A percentile compares a stretch with the other conserved stretches of the same genome.
Conservation (phyloP, 2,888 invertebrate species). For the Palloptera scutellata region DNA sequence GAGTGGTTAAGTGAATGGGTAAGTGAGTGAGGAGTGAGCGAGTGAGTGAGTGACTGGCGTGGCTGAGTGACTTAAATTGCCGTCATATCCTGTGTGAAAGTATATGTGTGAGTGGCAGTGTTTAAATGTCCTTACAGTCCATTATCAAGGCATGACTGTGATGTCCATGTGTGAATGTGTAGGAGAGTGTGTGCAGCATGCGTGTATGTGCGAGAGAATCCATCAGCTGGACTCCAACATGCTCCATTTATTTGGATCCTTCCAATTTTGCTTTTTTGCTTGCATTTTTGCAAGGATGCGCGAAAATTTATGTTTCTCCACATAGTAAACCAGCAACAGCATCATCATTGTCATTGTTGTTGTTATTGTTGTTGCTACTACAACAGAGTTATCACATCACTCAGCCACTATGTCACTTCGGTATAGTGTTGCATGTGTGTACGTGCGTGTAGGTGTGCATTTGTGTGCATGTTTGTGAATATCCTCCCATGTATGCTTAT, state of each 20-base stretch:
- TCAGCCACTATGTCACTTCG: slow-evolving; percentile 42
- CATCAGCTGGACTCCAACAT: background rate
- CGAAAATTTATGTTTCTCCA: background rate
- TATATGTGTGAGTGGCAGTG: too few relatives aligned
- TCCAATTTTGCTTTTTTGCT: background rate
- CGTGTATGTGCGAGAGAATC: too few relatives aligned
- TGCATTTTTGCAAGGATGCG: background rate
- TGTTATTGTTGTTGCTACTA: slow-evolving; percentile 43
- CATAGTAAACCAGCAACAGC: background rate
- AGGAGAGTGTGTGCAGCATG: background rate
- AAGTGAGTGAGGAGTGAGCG: slow-evolving; percentile 1
- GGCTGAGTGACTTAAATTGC: slow-evolving; percentile 57
- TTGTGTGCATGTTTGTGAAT: background rate
- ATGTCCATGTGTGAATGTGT: slow-evolving; percentile 5
- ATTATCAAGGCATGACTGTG: slow-evolving; percentile 29
- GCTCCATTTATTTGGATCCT: background rate
- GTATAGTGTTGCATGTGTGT: slow-evolving; percentile 28
- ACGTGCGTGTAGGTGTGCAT: background rate
- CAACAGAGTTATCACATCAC: slow-evolving; percentile 51
- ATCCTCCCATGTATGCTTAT: slow-evolving; percentile 37
- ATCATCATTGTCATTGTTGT: background rate
- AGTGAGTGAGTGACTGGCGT: slow-evolving; percentile 46
- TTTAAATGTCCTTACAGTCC: slow-evolving; percentile 34
- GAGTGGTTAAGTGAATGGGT: background rate
- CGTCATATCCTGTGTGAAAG: slow-evolving; percentile 50